Percentiles rank a stretch among this genome's conserved stretches.
These are phyloP conservation scores for Timandra comae DNA, from an alignment of 2,888 invertebrate species.

Conservation along the genomic window DNA sequence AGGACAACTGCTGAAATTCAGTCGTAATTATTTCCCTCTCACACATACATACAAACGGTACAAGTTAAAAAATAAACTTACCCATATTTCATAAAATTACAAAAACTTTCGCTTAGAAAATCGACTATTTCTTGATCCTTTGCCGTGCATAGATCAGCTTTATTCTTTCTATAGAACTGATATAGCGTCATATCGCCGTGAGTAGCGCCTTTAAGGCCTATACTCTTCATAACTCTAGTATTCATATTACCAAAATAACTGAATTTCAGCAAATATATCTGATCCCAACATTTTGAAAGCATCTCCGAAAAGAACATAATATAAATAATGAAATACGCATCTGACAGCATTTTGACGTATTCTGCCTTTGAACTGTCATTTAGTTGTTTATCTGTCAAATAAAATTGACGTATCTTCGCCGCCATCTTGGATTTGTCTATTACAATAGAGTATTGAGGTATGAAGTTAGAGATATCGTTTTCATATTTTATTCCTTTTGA, in stretches of 20 bases:
- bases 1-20: no score
- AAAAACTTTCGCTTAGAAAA: constrained; percentile 47
- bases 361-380: constrained; percentile 26
- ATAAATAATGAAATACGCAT: constrained; percentile 45
- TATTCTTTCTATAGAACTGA: constrained; percentile 49
- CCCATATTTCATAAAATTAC: constrained; percentile 57
- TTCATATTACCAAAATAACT: constrained; percentile 50
- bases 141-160: constrained; percentile 32
- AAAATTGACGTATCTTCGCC: constrained; percentile 34
- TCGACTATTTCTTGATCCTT: constrained; percentile 40
- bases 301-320: constrained; percentile 36
- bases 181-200: constrained; percentile 62
- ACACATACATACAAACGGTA: no score
- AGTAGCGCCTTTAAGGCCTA: constrained; percentile 46
- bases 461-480: constrained; percentile 39
- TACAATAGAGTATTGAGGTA: constrained; percentile 39
- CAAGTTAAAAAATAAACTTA: constrained; percentile 34
- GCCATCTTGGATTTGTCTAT: constrained; percentile 19
- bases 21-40: no score
- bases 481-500: constrained; percentile 34
- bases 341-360: constrained; percentile 45
- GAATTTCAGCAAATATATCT: constrained; percentile 45
- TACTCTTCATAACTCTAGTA: constrained; percentile 42
- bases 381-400: constrained; percentile 36
- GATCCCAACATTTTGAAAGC: constrained; percentile 27